Conservation (phyloP, 2,888 invertebrate genomes). For the Idaea dimidiata region DNA sequence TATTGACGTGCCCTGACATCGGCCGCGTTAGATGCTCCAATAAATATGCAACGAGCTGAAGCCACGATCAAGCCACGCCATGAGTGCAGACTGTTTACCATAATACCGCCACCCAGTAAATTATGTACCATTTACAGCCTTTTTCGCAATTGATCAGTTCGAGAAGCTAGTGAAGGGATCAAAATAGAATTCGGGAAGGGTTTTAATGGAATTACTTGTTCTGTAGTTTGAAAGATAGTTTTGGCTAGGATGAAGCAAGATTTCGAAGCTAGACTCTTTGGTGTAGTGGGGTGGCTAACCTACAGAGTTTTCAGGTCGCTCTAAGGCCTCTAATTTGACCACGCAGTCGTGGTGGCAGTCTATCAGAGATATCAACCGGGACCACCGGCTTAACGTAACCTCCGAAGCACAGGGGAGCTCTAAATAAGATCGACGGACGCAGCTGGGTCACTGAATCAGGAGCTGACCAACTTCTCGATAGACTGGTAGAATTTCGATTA, state of each 20-base stretch:
- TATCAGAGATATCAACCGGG: no score
- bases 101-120: slow-evolving; percentile 36
- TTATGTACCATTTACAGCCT: slow-evolving; percentile 38
- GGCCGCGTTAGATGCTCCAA: slow-evolving; percentile 50
- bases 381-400: no score
- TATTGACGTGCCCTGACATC: slow-evolving; percentile 39
- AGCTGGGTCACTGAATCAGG: no score
- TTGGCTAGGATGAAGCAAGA: neutral
- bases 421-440: no score
- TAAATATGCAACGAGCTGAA: slow-evolving; percentile 64
- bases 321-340: no score
- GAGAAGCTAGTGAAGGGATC: neutral
- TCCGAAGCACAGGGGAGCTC: no score
- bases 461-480: no score
- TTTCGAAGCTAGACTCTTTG: neutral
- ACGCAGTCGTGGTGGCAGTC: no score
- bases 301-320: no score
- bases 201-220: neutral
- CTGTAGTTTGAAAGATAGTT: neutral
- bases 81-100: slow-evolving; percentile 61
- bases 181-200: neutral
- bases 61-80: slow-evolving; percentile 59
- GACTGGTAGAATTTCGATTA: no score
- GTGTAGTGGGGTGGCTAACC: neutral
- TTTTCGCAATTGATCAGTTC: slow-evolving; percentile 14